Evolutionary conservation across 1,140 invertebrate species (phyloP).

Genomic region (Ridgeia piscesae): DNA sequence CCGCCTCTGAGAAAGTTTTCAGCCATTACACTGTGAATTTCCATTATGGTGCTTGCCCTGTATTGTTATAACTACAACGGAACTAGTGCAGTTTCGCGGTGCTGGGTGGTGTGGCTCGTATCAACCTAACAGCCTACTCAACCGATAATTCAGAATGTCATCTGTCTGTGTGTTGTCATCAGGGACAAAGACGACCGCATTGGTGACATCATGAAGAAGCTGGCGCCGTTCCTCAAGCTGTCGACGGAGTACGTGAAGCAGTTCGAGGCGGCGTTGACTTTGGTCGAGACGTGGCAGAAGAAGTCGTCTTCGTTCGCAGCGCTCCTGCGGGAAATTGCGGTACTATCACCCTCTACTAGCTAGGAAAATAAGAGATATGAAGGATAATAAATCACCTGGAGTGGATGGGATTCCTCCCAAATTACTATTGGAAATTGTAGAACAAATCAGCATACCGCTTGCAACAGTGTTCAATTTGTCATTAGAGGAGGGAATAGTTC

Average conservation of each 20-base stretch:
- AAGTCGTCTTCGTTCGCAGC: constrained; percentile 63
- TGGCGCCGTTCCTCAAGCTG: constrained; percentile 70
- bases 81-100: background rate
- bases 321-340: constrained; percentile 66
- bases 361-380: too few relatives aligned
- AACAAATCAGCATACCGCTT: too few relatives aligned
- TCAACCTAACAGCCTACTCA: background rate
- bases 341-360: constrained; percentile 47
- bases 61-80: background rate
- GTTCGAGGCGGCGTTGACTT: constrained; percentile 65
- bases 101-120: background rate
- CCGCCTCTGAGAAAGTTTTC: too few relatives aligned
- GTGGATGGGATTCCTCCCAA: too few relatives aligned
- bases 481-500: too few relatives aligned
- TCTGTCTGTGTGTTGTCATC: background rate
- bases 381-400: too few relatives aligned
- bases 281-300: constrained; percentile 62
- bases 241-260: constrained; percentile 70
- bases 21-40: background rate
- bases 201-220: constrained; percentile 67
- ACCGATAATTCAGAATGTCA: background rate
- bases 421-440: too few relatives aligned
- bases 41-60: background rate
- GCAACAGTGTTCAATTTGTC: too few relatives aligned
- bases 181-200: constrained; percentile 42